Evolutionary conservation across 2,797 vertebrate genomes (phyloP), one percentile per base, ranked within the genome.

Genomic region (Apogon talboti): DNA sequence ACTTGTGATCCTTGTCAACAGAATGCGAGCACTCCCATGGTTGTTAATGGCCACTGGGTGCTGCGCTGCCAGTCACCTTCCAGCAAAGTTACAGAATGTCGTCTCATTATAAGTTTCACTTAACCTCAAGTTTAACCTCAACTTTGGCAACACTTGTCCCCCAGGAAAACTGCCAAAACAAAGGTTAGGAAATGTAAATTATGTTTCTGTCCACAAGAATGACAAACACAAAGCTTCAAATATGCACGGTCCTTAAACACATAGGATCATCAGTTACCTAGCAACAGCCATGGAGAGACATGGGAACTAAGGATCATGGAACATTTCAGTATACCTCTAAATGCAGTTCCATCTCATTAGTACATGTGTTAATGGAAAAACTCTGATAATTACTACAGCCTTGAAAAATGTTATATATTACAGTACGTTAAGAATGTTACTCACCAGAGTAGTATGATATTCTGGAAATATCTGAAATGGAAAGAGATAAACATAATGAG

Each of bases 401-500:
- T 35, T 9, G 7, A 35, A 35, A 28, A 28, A 28, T 28, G 2
- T 28, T 3, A 21, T 21, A 28, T 28, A 28, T 6, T 19, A 47
- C 21, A 28, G 8, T 19, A 47, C 21, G 40, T 1, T 42, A 58
- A 35, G 38, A 3, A 33, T 3, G 43, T 46, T 72, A 90, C 95
- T 95, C 86, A 96, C 95, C 95, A 84, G 92, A 50, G 64, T 92
- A 92, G 87, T 94, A 79, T 47, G 91, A 86, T 92, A 93, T 93
- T 84, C 93, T 92, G 79, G 94, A 94, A 94, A 95, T 93, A 90
- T 92, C 95, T 96, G 92, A 0, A 85, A 89, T 33, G 79, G 58
- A 71, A 86, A 91, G 62, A 71, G 79, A 51, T 4, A 14, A 21
- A 35, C 2, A 45, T 47, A 18, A 12, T 47, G 19, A 43, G 24